Evolutionary conservation across 2,797 vertebrate species (phyloP), one percentile per base, ranked within the genome.

Genomic region (Eulemur coronatus): DNA sequence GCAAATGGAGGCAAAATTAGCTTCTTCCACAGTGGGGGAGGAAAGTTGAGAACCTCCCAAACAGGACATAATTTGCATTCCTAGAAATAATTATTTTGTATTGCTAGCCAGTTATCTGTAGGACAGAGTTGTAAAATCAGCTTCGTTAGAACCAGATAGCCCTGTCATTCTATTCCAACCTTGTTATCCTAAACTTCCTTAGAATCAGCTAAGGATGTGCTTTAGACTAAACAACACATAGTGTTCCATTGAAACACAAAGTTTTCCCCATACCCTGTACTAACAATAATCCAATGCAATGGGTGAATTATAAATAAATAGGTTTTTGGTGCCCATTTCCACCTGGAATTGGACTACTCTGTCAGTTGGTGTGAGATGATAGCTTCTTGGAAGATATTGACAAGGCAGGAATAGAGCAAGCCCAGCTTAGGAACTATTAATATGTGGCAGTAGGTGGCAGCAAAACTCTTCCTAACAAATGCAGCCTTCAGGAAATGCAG

Each of bases 391-490:
- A 20, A 72, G 70, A 48, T 41, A 55, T 0, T 43, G 46, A 30
- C 46, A 52, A 38, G 38, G 30, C 24, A 1, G 0, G 6, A 46
- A 26, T 0, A 38, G 61, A 75, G 33, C 76, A 76, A 90, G 55
- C 52, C 28, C 33, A n/a, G 30, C 7, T 65, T 12, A 50, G 86
- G 81, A 67, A 28, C 52, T 63, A 13, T 59, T 59, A 59, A 26
- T 59, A 4, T 5, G 18, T 9, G 50, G 57, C 95, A 91, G 82
- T 35, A 96, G 98, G 7, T 93, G 97, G 96, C 98, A 98, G 96
- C 86, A 89, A 8, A 35, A 55, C 59, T 89, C 97, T 85, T 8
- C 48, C 89, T 85, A 22, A 76, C 63, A 1, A 92, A 35, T 15
- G 76, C 2, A 76, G 61, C 18, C 73, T 89, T 87, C 2, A 14